Percentiles rank a stretch among this genome's conserved stretches.
phyloP scores from a whole-genome alignment of 1,140 invertebrate genomes.

The Drosophila insularis region DNA sequence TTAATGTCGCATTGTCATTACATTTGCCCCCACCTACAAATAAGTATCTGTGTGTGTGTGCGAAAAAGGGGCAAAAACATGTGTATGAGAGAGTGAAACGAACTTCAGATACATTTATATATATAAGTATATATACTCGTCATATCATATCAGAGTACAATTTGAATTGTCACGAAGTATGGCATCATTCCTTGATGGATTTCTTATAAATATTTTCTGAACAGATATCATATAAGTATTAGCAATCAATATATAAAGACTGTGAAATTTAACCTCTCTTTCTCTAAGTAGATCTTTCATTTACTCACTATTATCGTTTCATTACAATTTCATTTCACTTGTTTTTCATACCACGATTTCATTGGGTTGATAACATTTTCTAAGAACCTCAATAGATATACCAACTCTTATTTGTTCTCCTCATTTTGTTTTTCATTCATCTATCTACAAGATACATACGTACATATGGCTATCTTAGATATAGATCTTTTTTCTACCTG shows the following conservation, averaged over 20 bases:
- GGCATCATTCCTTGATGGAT: neutral
- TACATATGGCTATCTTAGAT: conserved; percentile 10
- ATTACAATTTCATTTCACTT: conserved; percentile 8
- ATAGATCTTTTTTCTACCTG: conserved; percentile 41
- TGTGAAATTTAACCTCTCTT: neutral
- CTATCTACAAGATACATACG: conserved; percentile 27
- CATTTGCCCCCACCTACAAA: conserved; percentile 51
- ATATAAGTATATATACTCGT: neutral
- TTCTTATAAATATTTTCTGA: no score
- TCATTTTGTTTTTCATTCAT: conserved; percentile 29
- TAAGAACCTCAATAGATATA: conserved; percentile 27
- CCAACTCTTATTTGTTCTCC: conserved; percentile 15
- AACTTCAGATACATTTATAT: neutral
- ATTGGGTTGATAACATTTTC: conserved; percentile 19
- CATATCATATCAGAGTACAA: neutral
- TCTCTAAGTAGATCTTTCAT: neutral
- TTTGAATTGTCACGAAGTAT: neutral
- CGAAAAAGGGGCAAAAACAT: neutral
- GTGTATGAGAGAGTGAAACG: no score
- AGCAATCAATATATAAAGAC: neutral
- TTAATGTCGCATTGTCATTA: conserved; percentile 75
- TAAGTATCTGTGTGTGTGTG: conserved; percentile 4
- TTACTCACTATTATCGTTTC: neutral
- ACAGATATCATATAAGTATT: neutral
- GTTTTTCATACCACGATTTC: neutral